Evolutionary conservation across 2,888 invertebrate species (phyloP).

Genomic region (Pheosia gnoma): DNA sequence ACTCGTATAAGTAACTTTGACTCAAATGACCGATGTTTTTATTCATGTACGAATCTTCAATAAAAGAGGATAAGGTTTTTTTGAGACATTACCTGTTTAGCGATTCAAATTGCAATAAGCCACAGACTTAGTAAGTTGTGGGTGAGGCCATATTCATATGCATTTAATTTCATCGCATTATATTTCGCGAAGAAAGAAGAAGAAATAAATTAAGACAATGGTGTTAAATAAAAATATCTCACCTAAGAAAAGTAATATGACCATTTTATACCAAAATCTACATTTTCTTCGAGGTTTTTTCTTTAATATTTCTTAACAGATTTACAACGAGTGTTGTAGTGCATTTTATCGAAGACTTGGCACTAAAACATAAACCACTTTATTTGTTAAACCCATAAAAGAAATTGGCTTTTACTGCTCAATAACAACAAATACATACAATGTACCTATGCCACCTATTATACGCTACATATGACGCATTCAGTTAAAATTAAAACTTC

Average conservation of each 20-base stretch:
- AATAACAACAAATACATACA: neutral
- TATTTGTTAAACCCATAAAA: slow-evolving; percentile 21
- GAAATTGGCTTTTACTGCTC: slow-evolving; percentile 4
- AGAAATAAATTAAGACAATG: neutral
- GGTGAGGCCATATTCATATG: neutral
- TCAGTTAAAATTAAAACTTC: too few relatives aligned
- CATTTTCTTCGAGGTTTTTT: slow-evolving; percentile 22
- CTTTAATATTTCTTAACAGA: slow-evolving; percentile 6
- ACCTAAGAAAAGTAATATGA: slow-evolving; percentile 43
- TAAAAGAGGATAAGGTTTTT: too few relatives aligned
- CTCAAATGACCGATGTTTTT: too few relatives aligned
- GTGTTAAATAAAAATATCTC: slow-evolving; percentile 17
- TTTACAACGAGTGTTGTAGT: slow-evolving; percentile 10
- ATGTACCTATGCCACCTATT: too few relatives aligned
- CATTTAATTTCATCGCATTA: too few relatives aligned
- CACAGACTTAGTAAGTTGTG: too few relatives aligned
- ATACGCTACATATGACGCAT: too few relatives aligned
- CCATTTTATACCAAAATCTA: slow-evolving; percentile 42
- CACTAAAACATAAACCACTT: slow-evolving; percentile 32
- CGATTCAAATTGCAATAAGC: too few relatives aligned
- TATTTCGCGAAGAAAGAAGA: too few relatives aligned
- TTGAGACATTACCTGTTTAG: too few relatives aligned
- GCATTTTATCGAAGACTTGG: slow-evolving; percentile 12
- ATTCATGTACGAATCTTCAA: too few relatives aligned
- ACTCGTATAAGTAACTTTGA: too few relatives aligned